Evolutionary conservation across 2,888 invertebrate species (phyloP).

Genomic region (Allygus modestus): DNA sequence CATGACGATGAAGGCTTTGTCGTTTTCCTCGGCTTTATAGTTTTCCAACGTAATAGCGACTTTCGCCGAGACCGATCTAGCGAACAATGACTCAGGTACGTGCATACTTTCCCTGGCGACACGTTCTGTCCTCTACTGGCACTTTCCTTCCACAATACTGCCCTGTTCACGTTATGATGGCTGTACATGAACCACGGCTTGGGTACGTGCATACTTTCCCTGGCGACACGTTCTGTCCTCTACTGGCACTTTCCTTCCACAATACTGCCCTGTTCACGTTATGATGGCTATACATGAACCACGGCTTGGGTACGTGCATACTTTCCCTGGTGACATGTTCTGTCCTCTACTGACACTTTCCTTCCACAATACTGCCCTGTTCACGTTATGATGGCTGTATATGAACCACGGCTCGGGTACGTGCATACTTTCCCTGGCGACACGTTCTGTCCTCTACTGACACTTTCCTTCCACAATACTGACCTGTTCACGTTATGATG

Average conservation of each 20-base stretch:
- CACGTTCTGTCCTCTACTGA: neutral
- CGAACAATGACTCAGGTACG: slow-evolving; percentile 17
- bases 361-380: neutral
- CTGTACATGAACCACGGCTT: slow-evolving; percentile 11
- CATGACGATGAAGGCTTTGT: slow-evolving; percentile 26
- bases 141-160: neutral
- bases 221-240: neutral
- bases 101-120: slow-evolving; percentile 5
- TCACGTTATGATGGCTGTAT: neutral
- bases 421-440: slow-evolving; percentile 7
- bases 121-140: neutral
- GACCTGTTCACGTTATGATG: neutral
- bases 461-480: neutral
- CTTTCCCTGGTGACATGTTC: neutral
- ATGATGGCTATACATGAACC: neutral
- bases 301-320: slow-evolving; percentile 14
- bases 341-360: neutral
- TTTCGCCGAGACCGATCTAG: slow-evolving; percentile 34
- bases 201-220: slow-evolving; percentile 20
- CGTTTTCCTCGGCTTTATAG: slow-evolving; percentile 36
- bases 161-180: neutral
- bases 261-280: neutral
- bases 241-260: neutral
- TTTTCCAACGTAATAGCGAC: slow-evolving; percentile 37
- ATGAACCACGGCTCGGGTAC: slow-evolving; percentile 16